Evolutionary conservation across 1,140 invertebrate genomes (phyloP).

Genomic region (Hycleus cichorii): DNA sequence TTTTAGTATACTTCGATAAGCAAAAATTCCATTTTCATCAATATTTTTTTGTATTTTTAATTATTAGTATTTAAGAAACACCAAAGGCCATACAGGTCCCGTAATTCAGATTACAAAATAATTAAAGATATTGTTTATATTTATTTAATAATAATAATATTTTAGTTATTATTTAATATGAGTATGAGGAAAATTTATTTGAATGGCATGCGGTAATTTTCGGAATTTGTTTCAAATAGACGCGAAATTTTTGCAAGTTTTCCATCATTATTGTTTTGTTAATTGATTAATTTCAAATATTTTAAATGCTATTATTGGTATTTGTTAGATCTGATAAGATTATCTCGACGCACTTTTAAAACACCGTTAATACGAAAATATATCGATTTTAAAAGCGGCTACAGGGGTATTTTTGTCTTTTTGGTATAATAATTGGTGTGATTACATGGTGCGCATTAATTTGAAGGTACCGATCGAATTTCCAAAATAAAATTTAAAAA

Average conservation of each 20-base stretch:
- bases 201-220: slow-evolving; percentile 12
- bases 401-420: slow-evolving; percentile 12
- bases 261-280: background rate
- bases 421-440: slow-evolving; percentile 20
- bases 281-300: too few relatives aligned
- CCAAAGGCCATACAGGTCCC: slow-evolving; percentile 22
- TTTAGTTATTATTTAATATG: background rate
- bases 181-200: background rate
- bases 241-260: background rate
- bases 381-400: slow-evolving; percentile 28
- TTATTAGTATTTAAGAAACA: slow-evolving; percentile 19
- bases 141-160: background rate
- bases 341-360: slow-evolving; percentile 40
- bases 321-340: slow-evolving; percentile 23
- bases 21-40: slow-evolving; percentile 19
- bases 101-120: slow-evolving; percentile 23
- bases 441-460: slow-evolving; percentile 31
- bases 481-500: too few relatives aligned
- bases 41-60: background rate
- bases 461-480: slow-evolving; percentile 8
- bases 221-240: slow-evolving; percentile 8
- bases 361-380: slow-evolving; percentile 35
- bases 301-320: slow-evolving; percentile 11
- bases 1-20: slow-evolving; percentile 31
- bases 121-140: background rate